Conservation (phyloP, 2,888 invertebrate species). For the Acleris sparsana region DNA sequence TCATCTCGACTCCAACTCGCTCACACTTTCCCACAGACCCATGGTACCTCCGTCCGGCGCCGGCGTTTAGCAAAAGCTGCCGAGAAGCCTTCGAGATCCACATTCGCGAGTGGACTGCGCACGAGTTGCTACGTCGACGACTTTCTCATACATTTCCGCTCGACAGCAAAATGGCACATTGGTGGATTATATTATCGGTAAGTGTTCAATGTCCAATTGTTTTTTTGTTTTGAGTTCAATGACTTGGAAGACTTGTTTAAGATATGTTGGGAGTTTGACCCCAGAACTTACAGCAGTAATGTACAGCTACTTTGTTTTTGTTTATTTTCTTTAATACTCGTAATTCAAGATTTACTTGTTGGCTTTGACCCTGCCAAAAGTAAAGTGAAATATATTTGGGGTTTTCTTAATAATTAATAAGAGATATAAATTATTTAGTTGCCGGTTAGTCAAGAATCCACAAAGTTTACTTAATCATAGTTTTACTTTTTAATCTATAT, state of each 20-base stretch:
- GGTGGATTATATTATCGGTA: conserved; percentile 56
- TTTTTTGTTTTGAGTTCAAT: conserved; percentile 1
- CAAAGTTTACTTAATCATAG: no score
- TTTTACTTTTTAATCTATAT: no score
- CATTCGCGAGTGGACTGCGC: conserved; percentile 55
- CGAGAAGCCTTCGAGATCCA: conserved; percentile 49
- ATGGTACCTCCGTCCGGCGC: conserved; percentile 45
- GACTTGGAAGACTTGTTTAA: background rate
- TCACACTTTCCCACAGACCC: conserved; percentile 46
- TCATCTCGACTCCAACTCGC: conserved; percentile 12
- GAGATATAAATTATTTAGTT: no score
- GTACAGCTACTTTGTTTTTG: conserved; percentile 1
- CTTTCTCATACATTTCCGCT: conserved; percentile 4
- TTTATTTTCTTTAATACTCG: background rate
- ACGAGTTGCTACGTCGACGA: conserved; percentile 50
- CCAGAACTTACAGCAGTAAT: no score
- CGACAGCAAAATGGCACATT: conserved; percentile 48
- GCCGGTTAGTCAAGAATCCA: no score
- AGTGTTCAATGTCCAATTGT: conserved; percentile 41
- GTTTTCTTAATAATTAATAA: no score
- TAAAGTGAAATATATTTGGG: no score
- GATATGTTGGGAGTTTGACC: background rate
- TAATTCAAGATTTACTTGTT: no score
- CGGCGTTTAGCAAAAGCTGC: conserved; percentile 61
- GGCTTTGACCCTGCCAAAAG: no score